Conservation (phyloP, 2,888 invertebrate genomes). For the Drosophila recens region DNA sequence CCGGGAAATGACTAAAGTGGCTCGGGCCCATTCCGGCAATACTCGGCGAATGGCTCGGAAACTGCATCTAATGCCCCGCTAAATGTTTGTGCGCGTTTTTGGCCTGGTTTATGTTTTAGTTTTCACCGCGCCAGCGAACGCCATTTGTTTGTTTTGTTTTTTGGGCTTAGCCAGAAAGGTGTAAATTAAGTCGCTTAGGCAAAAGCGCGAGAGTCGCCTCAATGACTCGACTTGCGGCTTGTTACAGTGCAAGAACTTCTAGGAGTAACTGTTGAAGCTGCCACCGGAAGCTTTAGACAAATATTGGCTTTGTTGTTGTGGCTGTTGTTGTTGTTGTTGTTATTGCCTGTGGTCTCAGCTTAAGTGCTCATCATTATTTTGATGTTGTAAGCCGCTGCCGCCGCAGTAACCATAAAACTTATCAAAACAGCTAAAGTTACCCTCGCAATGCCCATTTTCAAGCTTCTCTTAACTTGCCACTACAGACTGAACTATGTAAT, state of each 20-base stretch:
- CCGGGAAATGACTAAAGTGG: conserved; percentile 80
- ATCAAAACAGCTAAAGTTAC: conserved; percentile 60
- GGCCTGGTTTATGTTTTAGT: conserved; percentile 67
- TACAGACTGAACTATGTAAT: conserved; percentile 21
- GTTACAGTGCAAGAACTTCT: neutral
- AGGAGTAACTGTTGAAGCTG: conserved; percentile 4
- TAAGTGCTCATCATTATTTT: conserved; percentile 76
- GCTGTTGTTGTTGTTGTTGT: conserved; percentile 17
- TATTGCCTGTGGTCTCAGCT: conserved; percentile 44
- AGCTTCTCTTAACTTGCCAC: conserved; percentile 23
- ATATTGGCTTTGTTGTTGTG: conserved; percentile 16
- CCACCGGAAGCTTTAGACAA: conserved; percentile 37
- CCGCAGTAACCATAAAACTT: conserved; percentile 65
- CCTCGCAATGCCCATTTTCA: conserved; percentile 22
- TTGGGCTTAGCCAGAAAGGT: conserved; percentile 73
- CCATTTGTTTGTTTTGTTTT: conserved; percentile 58
- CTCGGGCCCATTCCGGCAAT: conserved; percentile 50
- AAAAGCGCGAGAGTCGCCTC: conserved; percentile 50
- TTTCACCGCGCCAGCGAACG: conserved; percentile 18
- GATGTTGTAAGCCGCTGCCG: conserved; percentile 57
- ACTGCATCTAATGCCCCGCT: conserved; percentile 54
- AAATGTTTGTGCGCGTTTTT: conserved; percentile 53
- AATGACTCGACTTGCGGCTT: conserved; percentile 7
- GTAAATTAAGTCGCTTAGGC: conserved; percentile 77
- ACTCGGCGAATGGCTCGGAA: conserved; percentile 6